Evolutionary conservation across 2,113 vertebrate genomes (phyloP), one percentile per base, ranked within the genome.

Genomic region (Toxotes jaculatrix): DNA sequence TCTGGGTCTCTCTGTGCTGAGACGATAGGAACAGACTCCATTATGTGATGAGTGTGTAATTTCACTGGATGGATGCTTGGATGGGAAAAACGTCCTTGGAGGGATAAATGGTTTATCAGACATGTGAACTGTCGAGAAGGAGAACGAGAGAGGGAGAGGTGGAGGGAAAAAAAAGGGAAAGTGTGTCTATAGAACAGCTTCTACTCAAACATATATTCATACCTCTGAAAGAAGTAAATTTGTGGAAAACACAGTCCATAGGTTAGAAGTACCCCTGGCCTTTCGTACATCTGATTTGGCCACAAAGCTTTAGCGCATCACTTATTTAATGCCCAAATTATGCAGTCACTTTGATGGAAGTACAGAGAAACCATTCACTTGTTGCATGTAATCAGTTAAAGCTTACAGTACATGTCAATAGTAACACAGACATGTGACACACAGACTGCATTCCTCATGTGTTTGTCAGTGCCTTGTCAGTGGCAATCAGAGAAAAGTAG

Each of bases 31-130:
- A 87, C 73, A 74, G 84, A 82, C 51, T 79, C 87, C 84, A 93
- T 95, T 95, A 88, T 95, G 88, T 65, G 74, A 72, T 47, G 79
- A 88, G 93, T 88, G 91, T 89, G 86, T 92, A 90, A 93, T 93
- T 94, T 87, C 87, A 87, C 84, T 80, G 85, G 88, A 91, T 81
- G 87, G 90, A 93, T 62, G 83, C 86, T 88, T 57, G 71, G 83
- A 92, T 77, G 88, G 88, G 80, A 79, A 80, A 88, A 91, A 93
- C 43, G 93, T 93, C 93, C 91, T 95, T 91, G 92, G 82, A 82
- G 89, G 73, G 80, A 75, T 89, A 90, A 92, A 90, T 86, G 89
- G 89, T 92, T 91, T 93, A 90, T 92, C 92, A 84, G 79, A 86
- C 86, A 77, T 59, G 74, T 87, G 85, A 89, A 84, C 80, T 83